A percentile compares a stretch with the other conserved stretches of the same genome.
Evolutionary conservation across 1,140 invertebrate genomes (phyloP).

Genomic region (Atta texana): DNA sequence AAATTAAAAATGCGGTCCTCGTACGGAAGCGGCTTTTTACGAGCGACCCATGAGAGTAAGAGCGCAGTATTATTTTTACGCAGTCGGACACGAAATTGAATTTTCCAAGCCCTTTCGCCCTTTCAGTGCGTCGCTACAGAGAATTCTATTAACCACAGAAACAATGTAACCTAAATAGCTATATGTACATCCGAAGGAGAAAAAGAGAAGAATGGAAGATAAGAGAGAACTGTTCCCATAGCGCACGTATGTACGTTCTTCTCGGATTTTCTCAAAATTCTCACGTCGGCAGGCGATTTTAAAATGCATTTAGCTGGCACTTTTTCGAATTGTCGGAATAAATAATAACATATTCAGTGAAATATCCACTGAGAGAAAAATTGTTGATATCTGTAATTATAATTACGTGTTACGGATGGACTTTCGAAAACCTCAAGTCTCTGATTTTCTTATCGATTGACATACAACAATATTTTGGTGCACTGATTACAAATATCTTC

Average conservation of each 20-base stretch:
- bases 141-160: conserved; percentile 57
- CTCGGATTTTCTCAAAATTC: conserved; percentile 22
- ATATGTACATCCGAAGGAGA: background rate
- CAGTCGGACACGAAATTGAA: conserved; percentile 62
- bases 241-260: background rate
- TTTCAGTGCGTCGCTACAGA: background rate
- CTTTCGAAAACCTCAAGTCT: no score
- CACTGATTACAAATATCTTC: no score
- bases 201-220: background rate
- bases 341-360: background rate
- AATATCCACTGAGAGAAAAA: background rate
- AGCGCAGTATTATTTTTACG: conserved; percentile 58
- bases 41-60: conserved; percentile 15
- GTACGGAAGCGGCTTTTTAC: conserved; percentile 57
- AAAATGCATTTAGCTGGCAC: conserved; percentile 11
- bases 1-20: conserved; percentile 63
- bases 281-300: background rate
- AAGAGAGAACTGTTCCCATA: background rate
- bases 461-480: no score
- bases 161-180: conserved; percentile 63
- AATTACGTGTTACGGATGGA: no score
- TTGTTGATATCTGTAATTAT: no score
- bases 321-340: background rate
- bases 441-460: no score
- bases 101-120: conserved; percentile 51